Conservation (phyloP, 1,140 invertebrate species). For the Subanguina moxae region DNA sequence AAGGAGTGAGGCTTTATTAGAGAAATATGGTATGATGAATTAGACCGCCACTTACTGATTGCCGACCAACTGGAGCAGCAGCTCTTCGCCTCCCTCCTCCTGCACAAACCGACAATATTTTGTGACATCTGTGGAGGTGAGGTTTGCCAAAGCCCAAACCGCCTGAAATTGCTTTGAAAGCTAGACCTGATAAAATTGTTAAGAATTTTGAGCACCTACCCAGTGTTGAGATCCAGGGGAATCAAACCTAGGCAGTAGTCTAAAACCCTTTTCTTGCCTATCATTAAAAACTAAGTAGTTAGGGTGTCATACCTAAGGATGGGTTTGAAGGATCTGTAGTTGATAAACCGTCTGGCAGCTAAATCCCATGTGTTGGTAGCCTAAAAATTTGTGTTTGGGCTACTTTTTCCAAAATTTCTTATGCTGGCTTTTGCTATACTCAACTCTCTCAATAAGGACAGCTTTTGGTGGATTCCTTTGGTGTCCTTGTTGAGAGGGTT, state of each 20-base stretch:
- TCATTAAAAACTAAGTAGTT: too few species aligned
- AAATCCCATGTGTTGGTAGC: constrained; percentile 85
- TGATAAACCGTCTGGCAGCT: constrained; percentile 81
- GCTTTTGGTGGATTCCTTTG: too few species aligned
- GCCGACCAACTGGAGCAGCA: constrained; percentile 70
- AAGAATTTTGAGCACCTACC: constrained; percentile 23
- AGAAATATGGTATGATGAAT: too few species aligned
- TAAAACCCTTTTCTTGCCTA: constrained; percentile 26
- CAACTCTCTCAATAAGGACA: too few species aligned
- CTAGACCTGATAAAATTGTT: constrained; percentile 21
- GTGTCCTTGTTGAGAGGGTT: too few species aligned
- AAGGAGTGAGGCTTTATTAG: background rate
- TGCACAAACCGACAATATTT: constrained; percentile 85
- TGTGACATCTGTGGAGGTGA: constrained; percentile 69
- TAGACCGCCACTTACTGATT: constrained; percentile 16
- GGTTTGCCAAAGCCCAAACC: constrained; percentile 92
- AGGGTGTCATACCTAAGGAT: constrained; percentile 16
- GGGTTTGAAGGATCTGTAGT: constrained; percentile 71
- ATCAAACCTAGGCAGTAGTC: constrained; percentile 48
- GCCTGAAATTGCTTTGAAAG: constrained; percentile 54
- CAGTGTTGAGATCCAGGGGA: constrained; percentile 49
- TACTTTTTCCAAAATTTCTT: too few species aligned
- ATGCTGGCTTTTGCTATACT: too few species aligned
- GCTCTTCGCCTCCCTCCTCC: constrained; percentile 74
- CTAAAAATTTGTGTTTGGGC: too few species aligned